Evolutionary conservation across 2,113 vertebrate genomes (phyloP).

Genomic region (Struthio camelus): DNA sequence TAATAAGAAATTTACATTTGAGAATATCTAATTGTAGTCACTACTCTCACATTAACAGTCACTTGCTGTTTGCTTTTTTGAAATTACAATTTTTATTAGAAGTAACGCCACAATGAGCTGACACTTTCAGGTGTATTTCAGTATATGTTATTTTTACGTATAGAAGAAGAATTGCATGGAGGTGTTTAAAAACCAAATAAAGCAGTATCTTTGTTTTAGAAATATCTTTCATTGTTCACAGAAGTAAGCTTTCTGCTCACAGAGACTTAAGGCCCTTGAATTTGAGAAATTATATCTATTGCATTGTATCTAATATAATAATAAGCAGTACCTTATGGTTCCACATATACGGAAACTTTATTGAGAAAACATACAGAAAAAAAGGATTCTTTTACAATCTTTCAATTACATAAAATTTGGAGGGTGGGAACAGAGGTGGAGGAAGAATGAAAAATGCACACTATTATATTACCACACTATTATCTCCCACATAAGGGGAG

Average conservation of each 20-base stretch:
- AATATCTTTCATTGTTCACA: conserved; percentile 3
- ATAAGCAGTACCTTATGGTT: background rate
- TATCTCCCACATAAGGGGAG: background rate
- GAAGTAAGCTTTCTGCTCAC: conserved; percentile 1
- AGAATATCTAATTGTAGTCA: conserved; percentile 71
- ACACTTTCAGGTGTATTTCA: conserved; percentile 25
- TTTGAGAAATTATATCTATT: conserved; percentile 20
- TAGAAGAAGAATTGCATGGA: conserved; percentile 21
- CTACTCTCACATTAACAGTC: conserved; percentile 7
- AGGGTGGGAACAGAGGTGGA: background rate
- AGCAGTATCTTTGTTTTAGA: conserved; percentile 19
- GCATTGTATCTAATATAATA: background rate
- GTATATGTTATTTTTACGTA: background rate
- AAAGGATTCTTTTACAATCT: background rate
- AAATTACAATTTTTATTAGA: conserved; percentile 3
- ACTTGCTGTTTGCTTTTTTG: conserved; percentile 18
- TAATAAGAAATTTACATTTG: conserved; percentile 69
- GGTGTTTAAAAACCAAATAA: conserved; percentile 15
- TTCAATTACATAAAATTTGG: background rate
- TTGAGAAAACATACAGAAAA: background rate
- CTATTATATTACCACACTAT: background rate
- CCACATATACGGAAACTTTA: background rate
- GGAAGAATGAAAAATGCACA: background rate
- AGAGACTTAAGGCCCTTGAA: background rate
- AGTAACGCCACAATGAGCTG: conserved; percentile 19